Percentiles rank a stretch among this genome's conserved stretches.
phyloP scores from a whole-genome alignment of 2,888 invertebrate genomes.

The Dolichomitus sp. region DNA sequence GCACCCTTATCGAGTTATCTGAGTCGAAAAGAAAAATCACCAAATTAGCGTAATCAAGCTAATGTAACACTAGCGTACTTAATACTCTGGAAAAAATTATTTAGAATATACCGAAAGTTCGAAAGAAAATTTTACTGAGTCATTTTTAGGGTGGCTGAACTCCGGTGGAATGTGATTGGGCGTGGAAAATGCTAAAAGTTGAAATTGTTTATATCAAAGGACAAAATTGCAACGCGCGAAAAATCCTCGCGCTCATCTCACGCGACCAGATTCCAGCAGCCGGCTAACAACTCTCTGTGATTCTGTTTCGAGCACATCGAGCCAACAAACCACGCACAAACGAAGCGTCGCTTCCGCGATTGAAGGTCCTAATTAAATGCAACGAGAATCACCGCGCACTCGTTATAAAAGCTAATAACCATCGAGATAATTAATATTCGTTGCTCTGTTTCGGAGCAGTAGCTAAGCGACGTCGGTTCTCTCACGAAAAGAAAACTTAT shows the following conservation, averaged over 20 bases:
- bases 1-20: too few species aligned
- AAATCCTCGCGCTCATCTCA: neutral
- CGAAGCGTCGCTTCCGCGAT: constrained; percentile 38
- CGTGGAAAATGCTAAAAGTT: neutral
- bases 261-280: constrained; percentile 4
- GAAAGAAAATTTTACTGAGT: too few species aligned
- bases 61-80: too few species aligned
- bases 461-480: neutral
- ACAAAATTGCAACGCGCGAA: constrained; percentile 18
- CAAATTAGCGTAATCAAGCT: too few species aligned
- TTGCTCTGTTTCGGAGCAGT: neutral
- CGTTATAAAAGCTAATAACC: constrained; percentile 52
- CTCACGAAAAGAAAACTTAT: neutral
- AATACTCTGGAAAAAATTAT: too few species aligned
- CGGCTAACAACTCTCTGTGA: constrained; percentile 13
- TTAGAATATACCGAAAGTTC: too few species aligned
- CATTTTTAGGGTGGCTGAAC: too few species aligned
- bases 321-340: constrained; percentile 7
- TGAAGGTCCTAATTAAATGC: constrained; percentile 51
- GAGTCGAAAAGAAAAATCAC: too few species aligned
- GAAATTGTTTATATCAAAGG: neutral
- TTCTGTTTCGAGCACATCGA: constrained; percentile 3
- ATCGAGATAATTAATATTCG: constrained; percentile 40
- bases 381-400: neutral
- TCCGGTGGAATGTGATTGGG: neutral